phyloP scores from a whole-genome alignment of 2,888 invertebrate genomes.

The Micoletzkya japonica region DNA sequence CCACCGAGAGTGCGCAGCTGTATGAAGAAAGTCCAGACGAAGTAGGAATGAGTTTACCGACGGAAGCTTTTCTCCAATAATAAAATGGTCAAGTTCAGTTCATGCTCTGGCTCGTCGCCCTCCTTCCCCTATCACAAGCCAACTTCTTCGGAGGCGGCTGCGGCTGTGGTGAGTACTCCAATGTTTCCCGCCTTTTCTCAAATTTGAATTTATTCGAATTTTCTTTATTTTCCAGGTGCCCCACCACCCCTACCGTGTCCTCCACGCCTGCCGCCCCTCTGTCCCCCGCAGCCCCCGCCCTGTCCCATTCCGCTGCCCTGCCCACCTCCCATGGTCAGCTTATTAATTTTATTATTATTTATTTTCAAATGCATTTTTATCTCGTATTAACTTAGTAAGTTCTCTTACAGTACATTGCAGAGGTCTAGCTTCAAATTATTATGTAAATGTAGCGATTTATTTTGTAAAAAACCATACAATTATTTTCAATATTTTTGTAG shows the following conservation, averaged over 20 bases:
- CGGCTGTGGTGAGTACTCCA: constrained; percentile 16
- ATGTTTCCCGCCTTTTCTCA: background rate
- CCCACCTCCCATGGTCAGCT: constrained; percentile 39
- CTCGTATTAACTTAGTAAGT: background rate
- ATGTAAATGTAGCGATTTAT: constrained; percentile 5
- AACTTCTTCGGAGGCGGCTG: constrained; percentile 43
- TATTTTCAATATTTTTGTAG: constrained; percentile 18
- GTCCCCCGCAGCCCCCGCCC: constrained; percentile 47
- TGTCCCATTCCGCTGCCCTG: constrained; percentile 56
- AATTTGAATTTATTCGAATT: background rate
- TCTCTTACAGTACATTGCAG: background rate
- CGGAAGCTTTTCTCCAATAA: too few relatives aligned
- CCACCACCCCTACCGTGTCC: constrained; percentile 39
- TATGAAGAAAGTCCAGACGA: too few relatives aligned
- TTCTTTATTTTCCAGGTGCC: constrained; percentile 9
- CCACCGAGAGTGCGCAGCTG: too few relatives aligned
- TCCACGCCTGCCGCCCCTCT: constrained; percentile 41
- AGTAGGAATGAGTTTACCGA: too few relatives aligned
- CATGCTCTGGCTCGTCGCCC: too few relatives aligned
- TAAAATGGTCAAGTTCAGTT: too few relatives aligned
- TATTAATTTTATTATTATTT: background rate
- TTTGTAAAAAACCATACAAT: background rate
- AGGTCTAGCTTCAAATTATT: too few relatives aligned
- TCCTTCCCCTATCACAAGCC: constrained; percentile 30
- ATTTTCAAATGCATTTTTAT: background rate